Evolutionary conservation across 2,888 invertebrate species (phyloP).

Genomic region (Opisthograptis luteolata): DNA sequence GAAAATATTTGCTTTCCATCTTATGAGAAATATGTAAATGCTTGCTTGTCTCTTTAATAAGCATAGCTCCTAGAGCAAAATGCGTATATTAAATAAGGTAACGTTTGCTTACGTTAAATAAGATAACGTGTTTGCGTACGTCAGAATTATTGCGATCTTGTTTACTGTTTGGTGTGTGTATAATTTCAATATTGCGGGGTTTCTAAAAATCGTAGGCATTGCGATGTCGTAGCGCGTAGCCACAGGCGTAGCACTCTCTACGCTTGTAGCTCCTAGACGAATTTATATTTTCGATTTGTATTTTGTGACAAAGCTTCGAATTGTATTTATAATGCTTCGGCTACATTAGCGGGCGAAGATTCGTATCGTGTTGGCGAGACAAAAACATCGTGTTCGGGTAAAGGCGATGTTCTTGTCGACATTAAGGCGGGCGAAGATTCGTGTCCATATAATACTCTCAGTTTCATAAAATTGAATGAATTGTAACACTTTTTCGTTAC

Average conservation of each 20-base stretch:
- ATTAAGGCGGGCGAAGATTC: too few relatives aligned
- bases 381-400: too few relatives aligned
- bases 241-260: slow-evolving; percentile 27
- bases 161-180: slow-evolving; percentile 2
- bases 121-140: slow-evolving; percentile 12
- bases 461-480: too few relatives aligned
- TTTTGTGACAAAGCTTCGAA: too few relatives aligned
- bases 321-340: too few relatives aligned
- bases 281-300: not conserved
- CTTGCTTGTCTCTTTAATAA: slow-evolving; percentile 21
- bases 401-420: too few relatives aligned
- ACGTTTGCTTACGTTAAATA: slow-evolving; percentile 14
- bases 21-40: slow-evolving; percentile 15
- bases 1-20: slow-evolving; percentile 20
- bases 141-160: slow-evolving; percentile 12
- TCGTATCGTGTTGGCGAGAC: too few relatives aligned
- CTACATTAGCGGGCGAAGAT: too few relatives aligned
- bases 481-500: too few relatives aligned
- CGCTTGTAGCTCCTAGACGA: slow-evolving; percentile 7
- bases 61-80: too few relatives aligned
- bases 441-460: too few relatives aligned
- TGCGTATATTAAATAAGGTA: too few relatives aligned
- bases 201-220: not conserved
- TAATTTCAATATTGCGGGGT: not conserved
- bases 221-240: slow-evolving; percentile 15